Base-by-base conservation (phyloP, 2,797 vertebrate species). In the Acestrorhynchus altus region DNA sequence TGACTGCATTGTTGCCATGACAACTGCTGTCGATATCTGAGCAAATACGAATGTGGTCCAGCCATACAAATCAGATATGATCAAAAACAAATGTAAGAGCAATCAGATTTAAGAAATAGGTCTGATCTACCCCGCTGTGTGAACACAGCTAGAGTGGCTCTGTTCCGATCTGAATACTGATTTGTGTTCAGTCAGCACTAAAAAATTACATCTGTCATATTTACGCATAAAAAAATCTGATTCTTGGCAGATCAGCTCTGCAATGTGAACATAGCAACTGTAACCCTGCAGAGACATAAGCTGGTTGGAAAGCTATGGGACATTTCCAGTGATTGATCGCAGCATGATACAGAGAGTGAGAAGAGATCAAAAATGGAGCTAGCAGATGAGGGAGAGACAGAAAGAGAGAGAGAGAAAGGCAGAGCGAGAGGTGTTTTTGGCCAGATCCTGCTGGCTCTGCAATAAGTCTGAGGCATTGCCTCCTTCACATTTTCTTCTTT, bases 371-470 rank as follows among this genome's bases (percentile, higher is more conserved):
- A 74, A 75, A 39, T 31, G 16, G 35, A 20, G 31, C 16, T 40
- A 40, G 66, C n/a, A n/a, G 66, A 57, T 24, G 54, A 74, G 70
- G 54, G 46, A 61, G 65, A 64, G 31, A 77, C 67, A 81, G 75
- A 77, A 44, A 72, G 74, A 78, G 51, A 47, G 28, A 61, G 64
- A 24, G 74, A 63, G 60, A 40, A 61, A 77, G 20, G 61, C 63
- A 51, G 24, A 46, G 78, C 85, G 72, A 80, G 63, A 77, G 69
- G 65, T 70, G 54, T 68, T 51, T 15, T 39, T 66, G 76, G 66
- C 80, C 75, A 83, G 81, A 69, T 73, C 76, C 67, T 68, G 47
- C 61, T 78, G 77, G 76, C 56, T 65, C 72, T 54, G 59, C 70
- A 68, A 59, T 72, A 46, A 60, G 52, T 56, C 72, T 72, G 56